Percentiles rank a stretch among this genome's conserved stretches.
Conservation (phyloP, 2,797 vertebrate genomes). For the Buceros bicornis region DNA sequence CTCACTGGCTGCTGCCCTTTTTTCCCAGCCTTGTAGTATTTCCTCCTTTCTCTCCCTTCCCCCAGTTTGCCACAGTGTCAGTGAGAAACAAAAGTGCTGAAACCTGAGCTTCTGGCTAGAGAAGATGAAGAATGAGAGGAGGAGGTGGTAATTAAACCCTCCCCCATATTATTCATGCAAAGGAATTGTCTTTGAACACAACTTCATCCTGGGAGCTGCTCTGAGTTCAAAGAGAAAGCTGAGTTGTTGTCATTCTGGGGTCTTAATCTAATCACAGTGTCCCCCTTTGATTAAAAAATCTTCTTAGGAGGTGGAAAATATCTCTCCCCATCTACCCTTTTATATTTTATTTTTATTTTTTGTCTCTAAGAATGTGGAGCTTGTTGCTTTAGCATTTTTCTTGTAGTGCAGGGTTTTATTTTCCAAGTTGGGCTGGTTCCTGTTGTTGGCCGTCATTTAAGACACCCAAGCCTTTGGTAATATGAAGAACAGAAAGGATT, state of each 20-base stretch:
- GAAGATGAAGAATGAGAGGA: slow-evolving; percentile 68
- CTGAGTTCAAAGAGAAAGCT: slow-evolving; percentile 72
- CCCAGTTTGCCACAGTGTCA: slow-evolving; percentile 46
- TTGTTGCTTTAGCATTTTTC: not conserved
- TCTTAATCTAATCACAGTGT: slow-evolving; percentile 69
- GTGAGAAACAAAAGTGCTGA: slow-evolving; percentile 66
- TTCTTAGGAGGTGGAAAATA: slow-evolving; percentile 58
- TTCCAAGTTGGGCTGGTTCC: not conserved
- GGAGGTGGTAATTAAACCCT: slow-evolving; percentile 76
- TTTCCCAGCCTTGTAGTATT: slow-evolving; percentile 60
- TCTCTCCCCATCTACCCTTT: not conserved
- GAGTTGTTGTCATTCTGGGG: slow-evolving; percentile 67
- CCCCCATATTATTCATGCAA: slow-evolving; percentile 74
- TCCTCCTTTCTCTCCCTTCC: slow-evolving; percentile 15
- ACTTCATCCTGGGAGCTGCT: slow-evolving; percentile 62
- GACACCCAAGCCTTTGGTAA: not conserved
- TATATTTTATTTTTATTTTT: slow-evolving; percentile 37
- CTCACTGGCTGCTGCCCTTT: slow-evolving; percentile 35
- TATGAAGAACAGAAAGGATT: not conserved
- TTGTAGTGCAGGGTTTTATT: not conserved
- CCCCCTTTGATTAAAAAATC: slow-evolving; percentile 69
- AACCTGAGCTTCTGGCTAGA: slow-evolving; percentile 69
- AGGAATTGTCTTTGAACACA: slow-evolving; percentile 76
- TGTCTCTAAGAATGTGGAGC: not conserved
- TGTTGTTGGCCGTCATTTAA: not conserved